Percentiles rank a stretch among this genome's conserved stretches.
Evolutionary conservation across 1,140 invertebrate species (phyloP).

Genomic region (Oncopeltus fasciatus): DNA sequence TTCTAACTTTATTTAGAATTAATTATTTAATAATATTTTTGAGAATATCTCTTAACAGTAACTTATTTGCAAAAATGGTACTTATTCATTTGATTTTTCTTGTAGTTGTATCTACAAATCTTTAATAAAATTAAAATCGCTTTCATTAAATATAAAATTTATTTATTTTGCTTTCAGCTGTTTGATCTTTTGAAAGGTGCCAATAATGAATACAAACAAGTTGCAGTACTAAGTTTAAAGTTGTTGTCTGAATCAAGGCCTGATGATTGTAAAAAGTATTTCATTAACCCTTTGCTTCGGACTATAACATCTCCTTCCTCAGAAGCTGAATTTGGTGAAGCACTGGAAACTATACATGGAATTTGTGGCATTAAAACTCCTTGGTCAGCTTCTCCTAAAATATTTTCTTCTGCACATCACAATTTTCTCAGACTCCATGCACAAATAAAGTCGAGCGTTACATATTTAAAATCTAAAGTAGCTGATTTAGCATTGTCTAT

Average conservation of each 20-base stretch:
- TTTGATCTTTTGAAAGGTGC: constrained; percentile 23
- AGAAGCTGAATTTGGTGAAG: constrained; percentile 28
- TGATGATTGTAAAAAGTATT: constrained; percentile 9
- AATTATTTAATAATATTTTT: no score
- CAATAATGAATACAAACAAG: constrained; percentile 22
- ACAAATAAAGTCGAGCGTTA: constrained; percentile 28
- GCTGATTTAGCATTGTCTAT: constrained; percentile 29
- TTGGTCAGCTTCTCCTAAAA: constrained; percentile 27
- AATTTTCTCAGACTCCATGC: constrained; percentile 31
- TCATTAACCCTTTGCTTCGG: constrained; percentile 6
- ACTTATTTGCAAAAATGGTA: background rate
- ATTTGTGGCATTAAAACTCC: constrained; percentile 29
- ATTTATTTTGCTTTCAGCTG: constrained; percentile 27
- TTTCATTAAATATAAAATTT: background rate
- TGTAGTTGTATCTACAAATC: no score
- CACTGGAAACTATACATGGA: constrained; percentile 30
- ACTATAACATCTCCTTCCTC: constrained; percentile 20
- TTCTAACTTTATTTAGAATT: no score
- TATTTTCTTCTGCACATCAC: constrained; percentile 26
- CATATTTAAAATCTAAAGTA: constrained; percentile 26
- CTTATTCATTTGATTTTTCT: background rate
- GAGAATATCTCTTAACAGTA: background rate
- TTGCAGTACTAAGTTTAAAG: constrained; percentile 9
- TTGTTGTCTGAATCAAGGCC: constrained; percentile 7
- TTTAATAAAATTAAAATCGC: background rate